Evolutionary conservation across 2,797 vertebrate genomes (phyloP).

Genomic region (Molossus molossus): DNA sequence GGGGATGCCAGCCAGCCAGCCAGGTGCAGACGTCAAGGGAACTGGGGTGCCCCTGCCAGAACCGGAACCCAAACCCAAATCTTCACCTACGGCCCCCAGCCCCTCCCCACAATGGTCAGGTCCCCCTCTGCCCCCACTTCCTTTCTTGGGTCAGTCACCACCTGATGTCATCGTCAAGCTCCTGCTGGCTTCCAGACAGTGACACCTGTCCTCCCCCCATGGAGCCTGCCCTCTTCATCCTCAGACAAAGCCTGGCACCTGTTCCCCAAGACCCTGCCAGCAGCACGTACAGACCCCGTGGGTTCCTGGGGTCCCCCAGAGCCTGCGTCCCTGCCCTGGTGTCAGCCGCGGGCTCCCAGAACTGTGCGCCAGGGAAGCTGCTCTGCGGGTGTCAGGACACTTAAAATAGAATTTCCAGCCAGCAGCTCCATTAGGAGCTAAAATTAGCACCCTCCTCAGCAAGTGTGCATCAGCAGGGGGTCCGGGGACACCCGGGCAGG

Average conservation of each 20-base stretch:
- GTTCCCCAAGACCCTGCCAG: background rate
- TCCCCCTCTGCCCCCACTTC: background rate
- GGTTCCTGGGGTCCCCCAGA: background rate
- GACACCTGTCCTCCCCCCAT: background rate
- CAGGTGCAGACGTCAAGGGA: background rate
- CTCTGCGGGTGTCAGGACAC: conserved; percentile 87
- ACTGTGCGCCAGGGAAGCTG: conserved; percentile 77
- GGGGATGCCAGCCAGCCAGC: no score
- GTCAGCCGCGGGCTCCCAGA: background rate
- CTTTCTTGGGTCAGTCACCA: background rate
- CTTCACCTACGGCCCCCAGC: background rate
- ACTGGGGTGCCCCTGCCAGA: background rate
- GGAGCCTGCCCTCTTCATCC: no score
- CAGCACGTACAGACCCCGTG: rapidly evolving
- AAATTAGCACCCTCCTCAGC: conserved; percentile 87
- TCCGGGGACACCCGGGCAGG: rapidly evolving
- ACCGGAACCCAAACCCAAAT: background rate
- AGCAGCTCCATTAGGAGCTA: conserved; percentile 88
- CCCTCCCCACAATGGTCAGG: background rate
- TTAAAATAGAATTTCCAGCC: conserved; percentile 88
- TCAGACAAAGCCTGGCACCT: background rate
- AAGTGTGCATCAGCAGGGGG: background rate
- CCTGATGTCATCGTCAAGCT: rapidly evolving
- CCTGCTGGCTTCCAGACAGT: background rate
- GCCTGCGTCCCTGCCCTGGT: background rate